phyloP scores from a whole-genome alignment of 2,113 vertebrate species.

The Arenaria interpres region DNA sequence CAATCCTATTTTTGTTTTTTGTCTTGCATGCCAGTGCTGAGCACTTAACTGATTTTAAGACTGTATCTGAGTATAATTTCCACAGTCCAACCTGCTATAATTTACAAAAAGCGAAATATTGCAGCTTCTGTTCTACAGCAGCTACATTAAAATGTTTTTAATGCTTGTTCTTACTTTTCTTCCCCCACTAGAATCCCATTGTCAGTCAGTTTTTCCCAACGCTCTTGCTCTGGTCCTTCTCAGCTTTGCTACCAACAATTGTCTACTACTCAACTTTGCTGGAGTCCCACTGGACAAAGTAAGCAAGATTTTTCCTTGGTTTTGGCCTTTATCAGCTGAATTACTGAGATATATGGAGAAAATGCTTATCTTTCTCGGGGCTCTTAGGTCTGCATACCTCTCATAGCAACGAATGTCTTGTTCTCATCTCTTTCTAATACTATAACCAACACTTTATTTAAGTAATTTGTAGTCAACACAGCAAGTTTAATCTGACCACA shows the following conservation, averaged over 20 bases:
- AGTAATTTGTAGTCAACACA: neutral
- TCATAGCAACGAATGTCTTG: neutral
- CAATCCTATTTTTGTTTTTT: neutral
- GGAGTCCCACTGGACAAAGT: constrained; percentile 96
- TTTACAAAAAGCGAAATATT: neutral
- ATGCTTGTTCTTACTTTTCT: neutral
- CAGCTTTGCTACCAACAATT: constrained; percentile 87
- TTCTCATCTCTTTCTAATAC: neutral
- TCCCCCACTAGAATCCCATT: constrained; percentile 80
- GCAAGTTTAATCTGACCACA: neutral
- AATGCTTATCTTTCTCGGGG: neutral
- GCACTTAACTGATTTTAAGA: neutral
- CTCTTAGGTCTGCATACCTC: accelerated
- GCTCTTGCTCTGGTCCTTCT: constrained; percentile 91
- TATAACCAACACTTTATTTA: neutral
- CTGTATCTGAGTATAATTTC: neutral
- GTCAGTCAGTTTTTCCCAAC: constrained; percentile 98
- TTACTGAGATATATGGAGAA: neutral
- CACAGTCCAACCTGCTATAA: neutral
- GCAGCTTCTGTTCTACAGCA: neutral
- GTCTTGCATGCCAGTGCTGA: neutral
- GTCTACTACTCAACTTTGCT: constrained; percentile 94
- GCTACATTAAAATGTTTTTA: neutral
- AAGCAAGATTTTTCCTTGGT: constrained; percentile 8
- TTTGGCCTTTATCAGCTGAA: neutral